A percentile compares a stretch with the other conserved stretches of the same genome.
These are phyloP conservation scores for Drosophila pandora DNA, from an alignment of 1,140 invertebrate genomes.

Conservation along the genomic window DNA sequence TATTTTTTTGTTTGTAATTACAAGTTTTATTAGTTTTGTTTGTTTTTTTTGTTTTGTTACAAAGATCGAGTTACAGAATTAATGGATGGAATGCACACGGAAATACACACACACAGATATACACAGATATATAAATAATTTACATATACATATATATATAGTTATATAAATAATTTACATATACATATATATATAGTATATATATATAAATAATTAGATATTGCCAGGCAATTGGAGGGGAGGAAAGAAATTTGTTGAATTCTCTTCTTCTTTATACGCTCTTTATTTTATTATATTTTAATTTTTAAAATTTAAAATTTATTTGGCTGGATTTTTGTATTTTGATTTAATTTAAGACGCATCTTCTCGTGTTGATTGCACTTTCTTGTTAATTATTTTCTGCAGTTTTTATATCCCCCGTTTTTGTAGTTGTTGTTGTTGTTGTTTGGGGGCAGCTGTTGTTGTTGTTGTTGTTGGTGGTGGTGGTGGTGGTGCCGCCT, in stretches of 20 bases:
- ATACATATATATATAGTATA: constrained; percentile 44
- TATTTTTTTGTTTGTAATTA: neutral
- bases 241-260: constrained; percentile 41
- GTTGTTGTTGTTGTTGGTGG: constrained; percentile 8
- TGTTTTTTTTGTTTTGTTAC: constrained; percentile 23
- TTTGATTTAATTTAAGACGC: constrained; percentile 21
- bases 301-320: constrained; percentile 20
- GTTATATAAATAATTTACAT: constrained; percentile 39
- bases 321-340: constrained; percentile 43
- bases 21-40: constrained; percentile 5
- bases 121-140: constrained; percentile 48
- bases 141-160: constrained; percentile 36
- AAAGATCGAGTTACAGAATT: constrained; percentile 52
- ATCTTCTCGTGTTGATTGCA: constrained; percentile 28
- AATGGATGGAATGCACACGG: constrained; percentile 76
- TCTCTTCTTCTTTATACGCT: neutral
- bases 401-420: constrained; percentile 15
- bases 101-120: constrained; percentile 58
- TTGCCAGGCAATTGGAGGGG: constrained; percentile 61
- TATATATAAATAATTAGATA: constrained; percentile 56
- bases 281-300: constrained; percentile 6
- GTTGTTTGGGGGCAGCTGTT: constrained; percentile 18
- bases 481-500: constrained; percentile 16
- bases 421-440: constrained; percentile 14
- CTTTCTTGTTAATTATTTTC: constrained; percentile 25